Evolutionary conservation across 2,888 invertebrate genomes (phyloP).

Genomic region (Miltochrista miniata): DNA sequence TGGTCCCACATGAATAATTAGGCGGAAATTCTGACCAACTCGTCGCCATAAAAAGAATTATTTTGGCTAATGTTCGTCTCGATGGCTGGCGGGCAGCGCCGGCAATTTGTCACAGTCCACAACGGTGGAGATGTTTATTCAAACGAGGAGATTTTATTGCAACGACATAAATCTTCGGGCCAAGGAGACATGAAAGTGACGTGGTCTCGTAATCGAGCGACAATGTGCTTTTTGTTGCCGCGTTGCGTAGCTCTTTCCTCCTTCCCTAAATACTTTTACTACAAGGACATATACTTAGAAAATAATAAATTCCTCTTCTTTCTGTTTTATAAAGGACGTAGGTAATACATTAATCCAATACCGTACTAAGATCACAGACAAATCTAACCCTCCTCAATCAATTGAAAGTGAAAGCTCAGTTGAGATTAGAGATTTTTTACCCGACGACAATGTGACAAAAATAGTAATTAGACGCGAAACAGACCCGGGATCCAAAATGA

Average conservation of each 20-base stretch:
- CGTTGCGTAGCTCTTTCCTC: constrained; percentile 11
- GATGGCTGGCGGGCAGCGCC: constrained; percentile 67
- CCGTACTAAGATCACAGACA: too few species aligned
- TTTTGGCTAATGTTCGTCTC: constrained; percentile 71
- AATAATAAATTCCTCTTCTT: constrained; percentile 37
- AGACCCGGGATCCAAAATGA: too few species aligned
- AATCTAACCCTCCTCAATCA: too few species aligned
- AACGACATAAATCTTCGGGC: constrained; percentile 74
- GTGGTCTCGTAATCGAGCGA: constrained; percentile 63
- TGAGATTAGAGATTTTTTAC: too few species aligned
- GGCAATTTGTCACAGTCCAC: constrained; percentile 76
- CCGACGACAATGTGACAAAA: too few species aligned
- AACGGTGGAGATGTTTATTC: constrained; percentile 75
- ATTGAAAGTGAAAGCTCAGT: too few species aligned
- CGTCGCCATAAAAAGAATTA: constrained; percentile 71
- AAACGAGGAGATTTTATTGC: constrained; percentile 80
- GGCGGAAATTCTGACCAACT: constrained; percentile 57
- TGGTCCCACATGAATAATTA: constrained; percentile 66
- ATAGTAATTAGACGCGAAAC: too few species aligned
- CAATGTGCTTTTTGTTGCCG: constrained; percentile 52
- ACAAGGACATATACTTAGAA: constrained; percentile 25
- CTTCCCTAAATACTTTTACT: constrained; percentile 26
- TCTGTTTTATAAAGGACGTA: constrained; percentile 9
- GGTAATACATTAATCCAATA: too few species aligned
- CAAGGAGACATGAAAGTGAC: constrained; percentile 70